A percentile compares a stretch with the other conserved stretches of the same genome.
Evolutionary conservation across 2,888 invertebrate species (phyloP).

Genomic region (Catotricha subobsoleta): DNA sequence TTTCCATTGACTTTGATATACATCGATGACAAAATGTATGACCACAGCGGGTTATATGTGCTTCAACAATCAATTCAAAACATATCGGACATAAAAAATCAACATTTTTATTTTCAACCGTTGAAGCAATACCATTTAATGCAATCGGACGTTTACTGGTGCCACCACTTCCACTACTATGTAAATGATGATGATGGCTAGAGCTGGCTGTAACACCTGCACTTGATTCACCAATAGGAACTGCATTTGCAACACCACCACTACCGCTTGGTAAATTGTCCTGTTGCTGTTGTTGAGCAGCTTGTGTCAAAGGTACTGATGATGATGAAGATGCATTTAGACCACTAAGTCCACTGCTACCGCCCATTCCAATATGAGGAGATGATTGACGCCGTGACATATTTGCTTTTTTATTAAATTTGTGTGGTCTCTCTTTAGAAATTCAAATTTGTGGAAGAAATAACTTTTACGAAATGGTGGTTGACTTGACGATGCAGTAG

Average conservation of each 20-base stretch:
- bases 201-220: too few species aligned
- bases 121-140: constrained; percentile 30
- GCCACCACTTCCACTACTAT: not conserved
- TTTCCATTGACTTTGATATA: constrained; percentile 47
- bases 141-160: constrained; percentile 2
- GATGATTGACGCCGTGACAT: constrained; percentile 1
- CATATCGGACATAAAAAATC: constrained; percentile 62
- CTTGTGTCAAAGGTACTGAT: not conserved
- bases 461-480: too few species aligned
- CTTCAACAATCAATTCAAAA: constrained; percentile 74
- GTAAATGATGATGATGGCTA: not conserved
- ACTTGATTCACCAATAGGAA: not conserved
- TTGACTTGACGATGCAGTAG: too few species aligned
- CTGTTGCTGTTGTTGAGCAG: not conserved
- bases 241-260: not conserved
- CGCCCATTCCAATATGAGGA: not conserved
- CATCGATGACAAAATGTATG: constrained; percentile 82
- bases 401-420: not conserved
- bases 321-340: constrained; percentile 4
- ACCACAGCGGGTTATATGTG: constrained; percentile 80
- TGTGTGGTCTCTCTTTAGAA: not conserved
- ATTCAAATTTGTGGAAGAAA: too few species aligned
- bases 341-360: not conserved
- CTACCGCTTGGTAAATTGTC: not conserved
- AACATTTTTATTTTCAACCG: constrained; percentile 32